phyloP scores from a whole-genome alignment of 1,140 invertebrate species.

The Pogonus chalceus region DNA sequence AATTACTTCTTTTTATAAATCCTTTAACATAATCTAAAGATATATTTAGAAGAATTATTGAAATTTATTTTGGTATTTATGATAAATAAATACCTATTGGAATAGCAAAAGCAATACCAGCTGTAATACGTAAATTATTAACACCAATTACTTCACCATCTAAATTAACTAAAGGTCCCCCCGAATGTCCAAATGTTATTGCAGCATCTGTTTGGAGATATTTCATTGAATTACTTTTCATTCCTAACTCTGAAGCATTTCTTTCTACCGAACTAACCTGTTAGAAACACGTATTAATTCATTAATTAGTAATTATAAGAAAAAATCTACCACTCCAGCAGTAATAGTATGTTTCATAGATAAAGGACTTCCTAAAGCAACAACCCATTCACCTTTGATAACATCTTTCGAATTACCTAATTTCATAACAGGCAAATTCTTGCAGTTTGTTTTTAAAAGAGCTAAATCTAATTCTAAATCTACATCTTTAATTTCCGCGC shows the following conservation, averaged over 20 bases:
- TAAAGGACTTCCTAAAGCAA: constrained; percentile 52
- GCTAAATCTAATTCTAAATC: constrained; percentile 58
- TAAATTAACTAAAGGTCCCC: constrained; percentile 81
- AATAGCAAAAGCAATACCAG: constrained; percentile 87
- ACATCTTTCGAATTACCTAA: constrained; percentile 42
- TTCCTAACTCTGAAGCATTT: constrained; percentile 63
- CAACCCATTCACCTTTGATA: constrained; percentile 51
- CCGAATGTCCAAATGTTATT: constrained; percentile 88
- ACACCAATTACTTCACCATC: constrained; percentile 88
- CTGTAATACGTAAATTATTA: constrained; percentile 81
- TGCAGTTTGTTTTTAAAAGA: constrained; percentile 44
- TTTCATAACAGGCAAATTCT: constrained; percentile 37
- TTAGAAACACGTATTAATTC: too few relatives aligned
- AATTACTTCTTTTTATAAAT: too few relatives aligned
- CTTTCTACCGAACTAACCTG: constrained; percentile 56
- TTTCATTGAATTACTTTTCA: constrained; percentile 65
- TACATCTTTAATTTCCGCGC: constrained; percentile 44
- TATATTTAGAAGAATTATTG: too few relatives aligned
- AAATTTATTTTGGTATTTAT: too few relatives aligned
- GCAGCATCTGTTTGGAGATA: constrained; percentile 91
- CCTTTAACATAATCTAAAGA: too few relatives aligned
- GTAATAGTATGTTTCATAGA: constrained; percentile 51
- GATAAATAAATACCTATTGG: constrained; percentile 62
- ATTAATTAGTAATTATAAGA: too few relatives aligned
- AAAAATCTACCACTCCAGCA: constrained; percentile 56